Conservation (phyloP, 2,888 invertebrate species). For the Taenaris catops region DNA sequence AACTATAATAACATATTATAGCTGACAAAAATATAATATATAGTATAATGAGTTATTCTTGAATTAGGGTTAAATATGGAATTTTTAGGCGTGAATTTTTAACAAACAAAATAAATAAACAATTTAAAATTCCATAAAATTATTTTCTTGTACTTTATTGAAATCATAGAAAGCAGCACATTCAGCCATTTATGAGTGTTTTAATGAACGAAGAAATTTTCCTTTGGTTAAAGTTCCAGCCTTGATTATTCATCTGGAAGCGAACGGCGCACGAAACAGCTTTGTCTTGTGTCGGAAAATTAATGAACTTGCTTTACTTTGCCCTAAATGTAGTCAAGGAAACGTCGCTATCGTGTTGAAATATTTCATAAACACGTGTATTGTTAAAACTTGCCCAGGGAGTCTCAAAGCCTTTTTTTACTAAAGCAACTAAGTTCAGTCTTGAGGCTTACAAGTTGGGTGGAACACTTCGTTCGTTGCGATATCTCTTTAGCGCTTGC, state of each 20-base stretch:
- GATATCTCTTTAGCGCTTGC: slow-evolving; percentile 70
- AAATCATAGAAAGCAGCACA: slow-evolving; percentile 8
- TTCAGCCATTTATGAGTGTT: slow-evolving; percentile 14
- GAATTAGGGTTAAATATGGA: no score
- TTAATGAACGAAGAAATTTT: slow-evolving; percentile 19
- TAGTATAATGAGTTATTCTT: no score
- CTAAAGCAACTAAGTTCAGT: slow-evolving; percentile 26
- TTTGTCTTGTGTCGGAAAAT: slow-evolving; percentile 23
- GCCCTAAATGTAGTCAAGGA: slow-evolving; percentile 18
- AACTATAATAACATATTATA: no score
- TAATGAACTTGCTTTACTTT: slow-evolving; percentile 24
- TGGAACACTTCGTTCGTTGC: slow-evolving; percentile 66
- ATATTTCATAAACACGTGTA: slow-evolving; percentile 20
- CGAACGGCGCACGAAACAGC: slow-evolving; percentile 21
- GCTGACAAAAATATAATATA: no score
- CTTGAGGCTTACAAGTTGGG: slow-evolving; percentile 27
- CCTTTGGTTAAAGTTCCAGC: slow-evolving; percentile 22
- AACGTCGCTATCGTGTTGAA: slow-evolving; percentile 15
- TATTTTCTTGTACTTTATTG: no score
- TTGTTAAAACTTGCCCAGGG: slow-evolving; percentile 15
- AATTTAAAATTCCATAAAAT: no score
- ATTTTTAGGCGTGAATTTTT: no score
- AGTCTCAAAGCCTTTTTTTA: slow-evolving; percentile 19
- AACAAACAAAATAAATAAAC: no score
- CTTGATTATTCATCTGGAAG: slow-evolving; percentile 25